Conservation (phyloP, 1,140 invertebrate genomes). For the Drosophila takahashii region DNA sequence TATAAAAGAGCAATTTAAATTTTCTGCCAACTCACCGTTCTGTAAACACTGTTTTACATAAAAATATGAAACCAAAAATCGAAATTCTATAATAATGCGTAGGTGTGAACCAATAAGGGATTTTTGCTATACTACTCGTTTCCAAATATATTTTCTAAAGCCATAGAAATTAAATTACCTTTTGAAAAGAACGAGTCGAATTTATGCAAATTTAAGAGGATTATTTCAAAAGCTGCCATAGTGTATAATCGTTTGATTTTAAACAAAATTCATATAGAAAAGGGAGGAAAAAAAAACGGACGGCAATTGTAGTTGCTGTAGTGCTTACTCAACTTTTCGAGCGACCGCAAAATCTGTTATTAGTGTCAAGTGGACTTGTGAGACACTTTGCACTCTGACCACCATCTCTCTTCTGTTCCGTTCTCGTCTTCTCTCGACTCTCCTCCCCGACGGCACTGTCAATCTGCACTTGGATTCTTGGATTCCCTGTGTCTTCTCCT, state of each 20-base stretch:
- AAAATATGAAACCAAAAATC: too few relatives aligned
- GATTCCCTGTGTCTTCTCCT: neutral
- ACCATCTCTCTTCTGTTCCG: neutral
- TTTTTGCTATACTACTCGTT: too few relatives aligned
- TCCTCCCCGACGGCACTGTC: neutral
- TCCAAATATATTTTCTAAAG: too few relatives aligned
- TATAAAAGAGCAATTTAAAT: too few relatives aligned
- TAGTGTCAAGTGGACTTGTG: slow-evolving; percentile 77
- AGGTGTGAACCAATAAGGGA: too few relatives aligned
- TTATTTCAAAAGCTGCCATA: neutral
- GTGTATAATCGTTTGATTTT: neutral
- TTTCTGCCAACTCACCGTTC: too few relatives aligned
- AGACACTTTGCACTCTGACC: slow-evolving; percentile 69
- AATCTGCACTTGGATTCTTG: neutral
- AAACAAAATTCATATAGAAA: neutral
- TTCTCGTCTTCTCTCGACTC: neutral
- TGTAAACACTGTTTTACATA: too few relatives aligned
- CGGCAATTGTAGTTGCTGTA: slow-evolving; percentile 34
- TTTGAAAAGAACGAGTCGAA: neutral
- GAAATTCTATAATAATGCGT: too few relatives aligned
- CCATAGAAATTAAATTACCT: neutral
- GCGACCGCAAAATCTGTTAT: slow-evolving; percentile 78
- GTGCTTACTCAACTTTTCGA: slow-evolving; percentile 75
- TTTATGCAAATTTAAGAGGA: neutral
- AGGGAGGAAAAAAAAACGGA: neutral